Evolutionary conservation across 37 sponge, comb jelly and placozoan species (phyloP).

Genomic region (Halisarca cf. caerulea): DNA sequence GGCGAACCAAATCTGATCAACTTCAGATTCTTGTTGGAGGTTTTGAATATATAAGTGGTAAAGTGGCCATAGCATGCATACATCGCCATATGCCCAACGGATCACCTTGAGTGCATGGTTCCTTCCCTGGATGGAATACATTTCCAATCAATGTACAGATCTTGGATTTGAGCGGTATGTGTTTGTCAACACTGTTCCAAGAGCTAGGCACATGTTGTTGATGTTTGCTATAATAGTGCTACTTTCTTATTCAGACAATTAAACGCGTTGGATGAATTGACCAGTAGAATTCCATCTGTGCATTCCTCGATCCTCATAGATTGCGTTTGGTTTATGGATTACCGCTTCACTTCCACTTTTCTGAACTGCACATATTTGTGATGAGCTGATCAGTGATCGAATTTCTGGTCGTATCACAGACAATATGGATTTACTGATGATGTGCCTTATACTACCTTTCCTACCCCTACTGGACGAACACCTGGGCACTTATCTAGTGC

Average conservation of each 20-base stretch:
- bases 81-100: neutral
- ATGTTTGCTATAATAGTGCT: constrained; percentile 10
- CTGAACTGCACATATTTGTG: neutral
- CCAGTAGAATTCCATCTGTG: no score
- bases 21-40: neutral
- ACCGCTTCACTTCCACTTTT: neutral
- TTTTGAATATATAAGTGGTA: constrained; percentile 25
- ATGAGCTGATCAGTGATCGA: neutral
- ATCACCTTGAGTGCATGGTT: constrained; percentile 4
- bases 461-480: no score
- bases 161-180: neutral
- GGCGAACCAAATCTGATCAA: constrained; percentile 3
- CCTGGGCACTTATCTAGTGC: no score
- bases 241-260: neutral
- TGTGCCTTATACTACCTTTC: constrained; percentile 9
- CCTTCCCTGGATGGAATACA: constrained; percentile 1
- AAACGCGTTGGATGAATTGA: no score
- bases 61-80: neutral
- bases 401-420: neutral
- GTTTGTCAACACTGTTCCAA: constrained; percentile 8
- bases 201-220: neutral
- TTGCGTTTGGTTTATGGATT: neutral
- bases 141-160: neutral
- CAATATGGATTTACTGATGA: constrained; percentile 12
- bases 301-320: no score